These are phyloP conservation scores for Varanus komodoensis DNA, from an alignment of 2,113 vertebrate species.

Conservation along the genomic window DNA sequence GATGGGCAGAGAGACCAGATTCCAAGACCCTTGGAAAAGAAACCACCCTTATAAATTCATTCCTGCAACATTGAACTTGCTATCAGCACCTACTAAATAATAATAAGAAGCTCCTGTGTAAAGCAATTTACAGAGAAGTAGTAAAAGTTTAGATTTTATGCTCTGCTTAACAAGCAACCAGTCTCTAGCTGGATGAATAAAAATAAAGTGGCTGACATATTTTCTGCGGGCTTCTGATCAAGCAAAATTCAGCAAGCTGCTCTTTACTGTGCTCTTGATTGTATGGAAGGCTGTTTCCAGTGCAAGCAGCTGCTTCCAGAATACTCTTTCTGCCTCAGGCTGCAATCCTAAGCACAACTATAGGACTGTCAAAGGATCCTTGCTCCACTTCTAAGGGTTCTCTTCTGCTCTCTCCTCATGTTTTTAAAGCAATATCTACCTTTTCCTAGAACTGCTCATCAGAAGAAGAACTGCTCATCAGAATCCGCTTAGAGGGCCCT, in stretches of 20 bases:
- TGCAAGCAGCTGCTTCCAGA: background rate
- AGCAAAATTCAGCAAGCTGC: background rate
- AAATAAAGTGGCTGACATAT: constrained; percentile 8
- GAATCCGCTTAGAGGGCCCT: too few relatives aligned
- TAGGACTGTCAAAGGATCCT: background rate
- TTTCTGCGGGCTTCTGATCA: background rate
- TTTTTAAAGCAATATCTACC: too few relatives aligned
- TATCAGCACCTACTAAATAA: background rate
- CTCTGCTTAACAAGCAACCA: constrained; percentile 14
- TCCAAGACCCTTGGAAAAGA: background rate
- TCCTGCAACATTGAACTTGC: background rate
- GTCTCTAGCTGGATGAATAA: background rate
- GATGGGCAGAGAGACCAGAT: too few relatives aligned
- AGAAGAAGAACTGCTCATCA: background rate
- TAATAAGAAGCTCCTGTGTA: constrained; percentile 6
- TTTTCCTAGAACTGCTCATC: background rate
- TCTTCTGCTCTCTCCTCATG: too few relatives aligned
- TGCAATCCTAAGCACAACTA: background rate
- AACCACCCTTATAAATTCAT: background rate
- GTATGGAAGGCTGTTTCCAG: too few relatives aligned
- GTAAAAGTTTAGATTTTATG: constrained; percentile 5
- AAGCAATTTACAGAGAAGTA: constrained; percentile 8
- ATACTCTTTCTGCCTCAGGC: background rate
- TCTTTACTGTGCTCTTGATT: background rate
- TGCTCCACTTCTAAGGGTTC: background rate